phyloP scores from a whole-genome alignment of 2,888 invertebrate genomes.

The Patella ulyssiponensis region DNA sequence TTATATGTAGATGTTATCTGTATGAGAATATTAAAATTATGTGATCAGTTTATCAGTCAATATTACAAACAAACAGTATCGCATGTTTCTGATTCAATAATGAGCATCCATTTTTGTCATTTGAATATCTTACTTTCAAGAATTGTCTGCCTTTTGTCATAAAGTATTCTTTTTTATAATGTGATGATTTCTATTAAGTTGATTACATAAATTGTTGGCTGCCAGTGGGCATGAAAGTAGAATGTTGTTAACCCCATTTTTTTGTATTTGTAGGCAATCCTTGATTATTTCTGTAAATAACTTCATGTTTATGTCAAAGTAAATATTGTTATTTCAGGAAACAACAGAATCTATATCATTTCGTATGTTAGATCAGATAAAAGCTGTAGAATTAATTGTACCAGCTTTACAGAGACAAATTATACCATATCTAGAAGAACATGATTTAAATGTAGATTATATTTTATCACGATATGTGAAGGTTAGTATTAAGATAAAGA shows the following conservation, averaged over 20 bases:
- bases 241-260: background rate
- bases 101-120: too few relatives aligned
- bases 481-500: conserved; percentile 41
- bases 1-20: too few relatives aligned
- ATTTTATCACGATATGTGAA: conserved; percentile 66
- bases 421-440: conserved; percentile 65
- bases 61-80: too few relatives aligned
- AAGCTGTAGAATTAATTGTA: conserved; percentile 63
- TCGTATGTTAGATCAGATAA: conserved; percentile 68
- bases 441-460: conserved; percentile 61
- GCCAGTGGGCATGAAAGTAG: too few relatives aligned
- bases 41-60: too few relatives aligned
- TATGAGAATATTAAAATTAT: too few relatives aligned
- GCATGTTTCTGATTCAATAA: too few relatives aligned
- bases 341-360: conserved; percentile 65
- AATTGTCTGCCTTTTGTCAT: too few relatives aligned
- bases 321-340: conserved; percentile 51
- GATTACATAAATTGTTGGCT: too few relatives aligned
- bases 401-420: conserved; percentile 58
- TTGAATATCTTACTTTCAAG: too few relatives aligned
- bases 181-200: too few relatives aligned
- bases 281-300: background rate
- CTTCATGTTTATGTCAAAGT: background rate
- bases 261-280: background rate
- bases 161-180: too few relatives aligned